Evolutionary conservation across 2,797 vertebrate species (phyloP).

Genomic region (Enteromius radiatus): DNA sequence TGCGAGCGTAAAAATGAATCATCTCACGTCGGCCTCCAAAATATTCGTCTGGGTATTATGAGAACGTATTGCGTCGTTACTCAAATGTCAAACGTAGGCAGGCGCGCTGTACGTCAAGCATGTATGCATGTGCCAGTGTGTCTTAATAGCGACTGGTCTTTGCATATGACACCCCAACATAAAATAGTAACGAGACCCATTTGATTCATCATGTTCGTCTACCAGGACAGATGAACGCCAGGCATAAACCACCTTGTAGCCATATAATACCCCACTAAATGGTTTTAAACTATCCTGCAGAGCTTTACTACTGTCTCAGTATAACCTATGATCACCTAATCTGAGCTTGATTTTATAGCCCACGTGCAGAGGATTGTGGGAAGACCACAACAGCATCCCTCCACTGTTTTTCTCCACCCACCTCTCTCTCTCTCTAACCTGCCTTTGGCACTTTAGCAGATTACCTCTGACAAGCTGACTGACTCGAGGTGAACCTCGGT

Average conservation of each 20-base stretch:
- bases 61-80: slow-evolving; percentile 39
- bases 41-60: slow-evolving; percentile 48
- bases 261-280: slow-evolving; percentile 77
- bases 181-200: slow-evolving; percentile 75
- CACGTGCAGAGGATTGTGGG: slow-evolving; percentile 53
- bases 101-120: slow-evolving; percentile 27
- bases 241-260: slow-evolving; percentile 68
- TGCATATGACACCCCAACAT: slow-evolving; percentile 37
- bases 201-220: slow-evolving; percentile 75
- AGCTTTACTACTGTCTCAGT: slow-evolving; percentile 69
- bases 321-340: slow-evolving; percentile 79
- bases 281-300: slow-evolving; percentile 72
- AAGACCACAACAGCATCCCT: slow-evolving; percentile 32
- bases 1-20: slow-evolving; percentile 48
- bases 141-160: slow-evolving; percentile 46
- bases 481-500: slow-evolving; percentile 76
- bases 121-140: slow-evolving; percentile 20
- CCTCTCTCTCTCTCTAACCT: slow-evolving; percentile 64
- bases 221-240: slow-evolving; percentile 69
- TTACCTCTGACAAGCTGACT: slow-evolving; percentile 79
- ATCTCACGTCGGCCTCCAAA: slow-evolving; percentile 34
- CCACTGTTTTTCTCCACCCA: slow-evolving; percentile 37
- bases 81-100: slow-evolving; percentile 39
- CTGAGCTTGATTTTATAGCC: slow-evolving; percentile 74
- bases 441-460: slow-evolving; percentile 78